Base-by-base conservation (phyloP, 2,113 vertebrate species). In the Phycodurus eques region DNA sequence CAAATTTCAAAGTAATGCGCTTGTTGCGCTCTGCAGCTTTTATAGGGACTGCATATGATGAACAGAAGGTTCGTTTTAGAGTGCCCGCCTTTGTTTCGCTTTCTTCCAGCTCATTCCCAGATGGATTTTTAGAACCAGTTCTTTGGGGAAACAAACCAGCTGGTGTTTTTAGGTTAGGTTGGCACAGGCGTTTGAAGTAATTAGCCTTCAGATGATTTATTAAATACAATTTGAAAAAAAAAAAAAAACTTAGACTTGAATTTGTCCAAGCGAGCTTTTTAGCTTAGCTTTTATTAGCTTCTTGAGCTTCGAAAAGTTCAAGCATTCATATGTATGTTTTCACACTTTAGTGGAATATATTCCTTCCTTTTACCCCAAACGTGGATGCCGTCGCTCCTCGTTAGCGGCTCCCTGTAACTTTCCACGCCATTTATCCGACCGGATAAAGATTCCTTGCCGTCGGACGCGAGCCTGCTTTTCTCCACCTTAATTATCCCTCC, bases 401-500 rank as follows among this genome's bases (percentile, higher is more conserved):
- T 59, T 59, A 59, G 22, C 56, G 8, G 76, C 68, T 64, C 81
- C 62, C 74, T 66, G 67, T 56, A 70, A 76, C 82, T 85, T 85
- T 82, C 76, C 86, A 70, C 44, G 22, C 78, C 76, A 77, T 83
- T 86, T 83, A 77, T 74, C 65, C 47, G 22, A 39, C 73, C 86
- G 20, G 13, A 51, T 14, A 19, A 4, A 7, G 81, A 90, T 90
- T 87, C 87, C 85, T 85, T 56, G 68, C 82, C 86, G 85, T 88
- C 75, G 85, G 80, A 72, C 85, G 74, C 74, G 75, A 44, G 70
- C 72, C 68, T 31, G 47, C 66, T 67, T 71, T 64, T 62, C 67
- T n/a, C 2, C 74, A 76, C 68, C 77, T 79, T 90, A 88, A 91
- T 92, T 89, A 92, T 76, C 4, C 46, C 70, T 60, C 56, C 67